A percentile compares a stretch with the other conserved stretches of the same genome.
Evolutionary conservation across 23 tunicate species (phyloP).

Genomic region (Trididemnum nubilum): DNA sequence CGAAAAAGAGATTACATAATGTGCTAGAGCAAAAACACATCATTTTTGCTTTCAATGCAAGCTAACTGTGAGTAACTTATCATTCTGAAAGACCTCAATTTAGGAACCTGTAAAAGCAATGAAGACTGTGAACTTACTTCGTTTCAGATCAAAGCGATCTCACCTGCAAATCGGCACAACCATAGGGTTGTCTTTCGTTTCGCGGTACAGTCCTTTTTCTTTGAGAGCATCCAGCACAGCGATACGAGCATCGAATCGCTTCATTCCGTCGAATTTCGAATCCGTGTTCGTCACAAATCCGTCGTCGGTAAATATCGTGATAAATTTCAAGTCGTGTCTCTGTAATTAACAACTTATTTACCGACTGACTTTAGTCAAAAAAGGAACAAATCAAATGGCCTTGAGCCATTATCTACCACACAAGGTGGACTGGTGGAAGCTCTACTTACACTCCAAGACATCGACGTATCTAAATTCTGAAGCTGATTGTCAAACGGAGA

Average conservation of each 20-base stretch:
- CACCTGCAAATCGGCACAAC: constrained; percentile 96
- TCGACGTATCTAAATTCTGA: too few species aligned
- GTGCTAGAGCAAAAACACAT: too few species aligned
- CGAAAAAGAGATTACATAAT: too few species aligned
- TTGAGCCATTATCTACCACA: not conserved
- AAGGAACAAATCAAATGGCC: not conserved
- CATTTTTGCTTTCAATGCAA: too few species aligned
- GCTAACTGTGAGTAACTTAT: too few species aligned
- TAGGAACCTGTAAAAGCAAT: too few species aligned
- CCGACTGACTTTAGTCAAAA: too few species aligned
- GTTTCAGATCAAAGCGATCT: not conserved
- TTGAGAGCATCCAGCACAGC: constrained; percentile 79
- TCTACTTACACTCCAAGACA: too few species aligned
- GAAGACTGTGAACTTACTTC: too few species aligned
- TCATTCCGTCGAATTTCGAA: constrained; percentile 96
- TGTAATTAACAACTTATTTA: constrained; percentile 18
- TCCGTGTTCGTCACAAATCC: constrained; percentile 77
- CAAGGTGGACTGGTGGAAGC: not conserved
- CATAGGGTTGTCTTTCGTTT: constrained; percentile 94
- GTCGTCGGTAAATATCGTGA: constrained; percentile 77
- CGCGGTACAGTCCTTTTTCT: constrained; percentile 62
- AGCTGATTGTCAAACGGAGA: too few species aligned
- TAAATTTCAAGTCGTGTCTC: constrained; percentile 75
- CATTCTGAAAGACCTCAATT: too few species aligned
- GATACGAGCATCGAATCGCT: constrained; percentile 84